A percentile compares a stretch with the other conserved stretches of the same genome.
phyloP scores from a whole-genome alignment of 2,797 vertebrate genomes.

The Lacerta viridis region DNA sequence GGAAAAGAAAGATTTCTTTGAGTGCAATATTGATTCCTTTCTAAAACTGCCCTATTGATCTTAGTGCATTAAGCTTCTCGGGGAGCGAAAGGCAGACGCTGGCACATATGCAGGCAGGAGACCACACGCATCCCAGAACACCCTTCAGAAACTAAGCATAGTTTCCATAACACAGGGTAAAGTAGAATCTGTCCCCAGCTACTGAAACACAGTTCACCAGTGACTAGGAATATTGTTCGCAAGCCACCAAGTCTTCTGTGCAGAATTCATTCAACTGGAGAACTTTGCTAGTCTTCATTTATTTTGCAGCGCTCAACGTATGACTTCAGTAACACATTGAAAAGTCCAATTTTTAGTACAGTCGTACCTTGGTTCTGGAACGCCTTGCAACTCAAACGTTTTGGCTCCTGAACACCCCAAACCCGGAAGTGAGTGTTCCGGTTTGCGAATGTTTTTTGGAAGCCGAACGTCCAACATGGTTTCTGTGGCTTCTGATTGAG shows the following conservation, averaged over 20 bases:
- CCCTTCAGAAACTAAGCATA: background rate
- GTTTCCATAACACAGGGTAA: background rate
- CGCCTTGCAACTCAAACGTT: too few species aligned
- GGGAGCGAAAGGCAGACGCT: background rate
- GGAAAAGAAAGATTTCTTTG: conserved; percentile 7
- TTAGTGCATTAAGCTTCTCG: conserved; percentile 9
- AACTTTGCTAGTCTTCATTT: background rate
- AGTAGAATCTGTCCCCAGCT: background rate
- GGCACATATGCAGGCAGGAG: background rate
- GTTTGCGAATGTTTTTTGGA: too few species aligned
- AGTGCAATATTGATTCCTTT: conserved; percentile 25
- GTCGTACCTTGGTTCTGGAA: too few species aligned
- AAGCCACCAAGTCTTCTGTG: background rate
- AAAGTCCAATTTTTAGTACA: background rate
- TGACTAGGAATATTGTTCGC: background rate
- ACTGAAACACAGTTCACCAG: background rate
- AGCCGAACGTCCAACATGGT: too few species aligned
- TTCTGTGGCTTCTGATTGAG: too few species aligned
- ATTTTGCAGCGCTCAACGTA: background rate
- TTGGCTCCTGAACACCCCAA: too few species aligned
- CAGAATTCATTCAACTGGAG: background rate
- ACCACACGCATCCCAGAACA: conserved; percentile 5
- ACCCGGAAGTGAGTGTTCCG: too few species aligned
- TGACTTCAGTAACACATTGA: background rate
- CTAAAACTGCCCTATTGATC: conserved; percentile 34